A percentile compares a stretch with the other conserved stretches of the same genome.
phyloP scores from a whole-genome alignment of 1,140 invertebrate genomes.

The Drosophila sproati region DNA sequence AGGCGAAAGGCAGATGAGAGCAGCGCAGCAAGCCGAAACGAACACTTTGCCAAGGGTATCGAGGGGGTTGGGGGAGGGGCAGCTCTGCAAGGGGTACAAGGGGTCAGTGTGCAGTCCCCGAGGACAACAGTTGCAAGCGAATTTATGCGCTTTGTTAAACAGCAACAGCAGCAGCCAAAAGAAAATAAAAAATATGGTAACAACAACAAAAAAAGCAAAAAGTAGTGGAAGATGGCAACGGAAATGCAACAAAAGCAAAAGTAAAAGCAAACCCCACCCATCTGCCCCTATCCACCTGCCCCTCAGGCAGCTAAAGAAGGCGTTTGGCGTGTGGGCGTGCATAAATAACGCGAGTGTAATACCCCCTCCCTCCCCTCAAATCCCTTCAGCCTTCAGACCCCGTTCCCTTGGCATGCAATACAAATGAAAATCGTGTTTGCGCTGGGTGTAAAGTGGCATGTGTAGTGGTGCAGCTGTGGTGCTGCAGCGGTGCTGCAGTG shows the following conservation, averaged over 20 bases:
- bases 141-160: constrained; percentile 83
- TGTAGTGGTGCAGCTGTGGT: constrained; percentile 53
- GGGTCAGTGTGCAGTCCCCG: constrained; percentile 57
- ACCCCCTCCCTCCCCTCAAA: background rate
- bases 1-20: constrained; percentile 75
- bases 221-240: background rate
- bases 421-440: constrained; percentile 82
- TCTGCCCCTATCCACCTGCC: background rate
- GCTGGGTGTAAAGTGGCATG: constrained; percentile 79
- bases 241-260: constrained; percentile 2
- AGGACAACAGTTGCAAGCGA: constrained; percentile 81
- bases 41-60: constrained; percentile 53
- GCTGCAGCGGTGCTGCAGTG: constrained; percentile 23
- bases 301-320: constrained; percentile 35
- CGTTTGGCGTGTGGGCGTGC: constrained; percentile 65
- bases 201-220: constrained; percentile 39
- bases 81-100: background rate
- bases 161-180: constrained; percentile 66
- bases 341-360: constrained; percentile 64
- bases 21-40: constrained; percentile 73
- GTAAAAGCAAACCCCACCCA: constrained; percentile 61
- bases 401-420: constrained; percentile 46
- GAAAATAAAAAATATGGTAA: constrained; percentile 67
- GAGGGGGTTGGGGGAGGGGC: background rate
- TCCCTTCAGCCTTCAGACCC: background rate